Conservation (phyloP, 1,140 invertebrate genomes). For the Aphelinus certus region DNA sequence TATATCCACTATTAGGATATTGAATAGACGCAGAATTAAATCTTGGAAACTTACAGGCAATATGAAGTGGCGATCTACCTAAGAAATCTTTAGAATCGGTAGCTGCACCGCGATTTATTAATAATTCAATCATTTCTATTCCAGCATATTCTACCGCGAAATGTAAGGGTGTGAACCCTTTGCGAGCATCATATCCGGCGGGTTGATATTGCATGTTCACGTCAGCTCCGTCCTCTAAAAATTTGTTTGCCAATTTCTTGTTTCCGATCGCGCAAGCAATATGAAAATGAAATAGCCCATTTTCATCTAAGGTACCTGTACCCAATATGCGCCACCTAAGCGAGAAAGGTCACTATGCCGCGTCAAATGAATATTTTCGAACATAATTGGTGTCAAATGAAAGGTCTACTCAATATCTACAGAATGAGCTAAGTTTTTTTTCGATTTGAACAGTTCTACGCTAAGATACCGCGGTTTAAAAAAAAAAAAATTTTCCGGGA, state of each 20-base stretch:
- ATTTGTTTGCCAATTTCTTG: neutral
- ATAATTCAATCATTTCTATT: neutral
- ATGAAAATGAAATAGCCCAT: neutral
- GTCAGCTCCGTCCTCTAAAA: neutral
- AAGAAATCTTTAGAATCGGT: neutral
- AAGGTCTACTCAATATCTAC: too few species aligned
- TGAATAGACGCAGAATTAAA: too few species aligned
- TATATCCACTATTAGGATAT: too few species aligned
- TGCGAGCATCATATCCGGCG: neutral
- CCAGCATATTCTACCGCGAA: constrained; percentile 11
- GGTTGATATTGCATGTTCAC: neutral
- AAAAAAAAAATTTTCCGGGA: too few species aligned
- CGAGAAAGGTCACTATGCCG: too few species aligned
- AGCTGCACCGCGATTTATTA: neutral
- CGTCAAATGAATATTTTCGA: too few species aligned
- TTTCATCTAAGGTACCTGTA: too few species aligned
- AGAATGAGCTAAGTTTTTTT: too few species aligned
- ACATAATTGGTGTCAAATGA: too few species aligned
- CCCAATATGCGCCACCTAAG: too few species aligned
- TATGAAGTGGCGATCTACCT: neutral
- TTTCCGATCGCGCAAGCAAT: constrained; percentile 8
- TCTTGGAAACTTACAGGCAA: neutral
- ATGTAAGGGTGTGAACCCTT: constrained; percentile 7
- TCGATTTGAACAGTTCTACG: too few species aligned
- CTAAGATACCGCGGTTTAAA: too few species aligned